Evolutionary conservation across 2,888 invertebrate species (phyloP).

Genomic region (Rhabditophanes sp.): DNA sequence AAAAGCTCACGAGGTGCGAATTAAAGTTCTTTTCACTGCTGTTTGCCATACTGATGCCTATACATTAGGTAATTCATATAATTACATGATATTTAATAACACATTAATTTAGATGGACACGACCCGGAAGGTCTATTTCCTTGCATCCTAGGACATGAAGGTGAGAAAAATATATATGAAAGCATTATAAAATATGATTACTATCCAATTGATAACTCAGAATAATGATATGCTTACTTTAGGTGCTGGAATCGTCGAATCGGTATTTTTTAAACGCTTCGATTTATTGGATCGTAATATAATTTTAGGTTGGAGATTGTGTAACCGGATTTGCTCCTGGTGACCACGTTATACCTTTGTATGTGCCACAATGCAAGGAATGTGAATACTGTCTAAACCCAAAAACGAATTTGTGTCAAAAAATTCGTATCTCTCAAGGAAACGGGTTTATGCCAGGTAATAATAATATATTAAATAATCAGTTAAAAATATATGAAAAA

Average conservation of each 20-base stretch:
- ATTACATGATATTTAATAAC: background rate
- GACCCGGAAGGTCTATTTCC: conserved; percentile 5
- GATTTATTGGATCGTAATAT: conserved; percentile 1
- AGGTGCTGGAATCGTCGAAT: conserved; percentile 3
- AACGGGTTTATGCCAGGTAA: conserved; percentile 74
- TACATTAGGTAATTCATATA: conserved; percentile 6
- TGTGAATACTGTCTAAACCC: conserved; percentile 88
- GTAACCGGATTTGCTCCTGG: conserved; percentile 48
- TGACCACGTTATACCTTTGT: conserved; percentile 90
- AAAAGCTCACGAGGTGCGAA: conserved; percentile 53
- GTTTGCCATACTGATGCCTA: conserved; percentile 9
- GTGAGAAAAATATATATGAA: conserved; percentile 3
- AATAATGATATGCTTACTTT: too few species aligned
- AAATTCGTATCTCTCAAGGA: conserved; percentile 61
- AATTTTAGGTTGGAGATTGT: conserved; percentile 3
- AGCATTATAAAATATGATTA: background rate
- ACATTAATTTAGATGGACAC: conserved; percentile 1
- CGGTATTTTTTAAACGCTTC: background rate
- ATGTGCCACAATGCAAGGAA: conserved; percentile 84
- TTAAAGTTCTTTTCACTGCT: conserved; percentile 15
- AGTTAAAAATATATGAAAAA: too few species aligned
- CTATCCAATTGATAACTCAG: too few species aligned
- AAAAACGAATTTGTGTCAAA: conserved; percentile 90
- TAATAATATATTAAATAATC: too few species aligned
- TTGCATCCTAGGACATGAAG: conserved; percentile 4